Base-by-base conservation (phyloP, 2,888 invertebrate species). In the Melolontha melolontha region DNA sequence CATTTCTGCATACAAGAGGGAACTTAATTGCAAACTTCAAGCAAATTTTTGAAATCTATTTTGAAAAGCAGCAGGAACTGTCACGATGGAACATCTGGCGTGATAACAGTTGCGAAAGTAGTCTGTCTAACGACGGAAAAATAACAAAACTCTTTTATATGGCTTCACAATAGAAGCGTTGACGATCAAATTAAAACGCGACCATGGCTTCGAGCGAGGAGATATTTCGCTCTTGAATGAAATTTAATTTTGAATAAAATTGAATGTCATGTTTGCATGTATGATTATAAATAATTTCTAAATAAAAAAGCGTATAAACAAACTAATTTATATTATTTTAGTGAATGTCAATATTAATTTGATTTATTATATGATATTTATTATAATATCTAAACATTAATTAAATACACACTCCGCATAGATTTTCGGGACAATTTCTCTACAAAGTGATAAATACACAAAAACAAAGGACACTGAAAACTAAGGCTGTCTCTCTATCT, bases 131-230 rank as follows among this genome's bases (percentile, higher is more conserved):
- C 57, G 44, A 29, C 44, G 29, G 6, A 29, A 40, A 12, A 44
- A 59, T 16, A 42, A 59, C 44, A 59, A 59, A 59, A 34, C 59
- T 29, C 34, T 40, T 59, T 59, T 59, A 44, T 59, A 59, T 42
- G 12, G 29, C 22, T 14, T 34, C 44, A 59, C 59, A 59, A 59
- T 59, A 29, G 44, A 59, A 54, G 54, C 54, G 54, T 40, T 42
- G 16, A 14, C 59, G 59, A 59, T 59, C 44, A 29, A 59, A 59
- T 59, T 59, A 59, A 59, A 59, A 59, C 7, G 59, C 22, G 12
- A 14, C 59, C 59, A 40, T 17, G 34, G 44, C 29, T 44, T 59
- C 29, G 12, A 44, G 34, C 29, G 22, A 44, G 42, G 59, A 59
- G 27, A 44, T 29, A 44, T 59, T 44, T 8, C 29, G 57, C 27